phyloP scores from a whole-genome alignment of 2,797 vertebrate genomes.

The Pteropus rufus region DNA sequence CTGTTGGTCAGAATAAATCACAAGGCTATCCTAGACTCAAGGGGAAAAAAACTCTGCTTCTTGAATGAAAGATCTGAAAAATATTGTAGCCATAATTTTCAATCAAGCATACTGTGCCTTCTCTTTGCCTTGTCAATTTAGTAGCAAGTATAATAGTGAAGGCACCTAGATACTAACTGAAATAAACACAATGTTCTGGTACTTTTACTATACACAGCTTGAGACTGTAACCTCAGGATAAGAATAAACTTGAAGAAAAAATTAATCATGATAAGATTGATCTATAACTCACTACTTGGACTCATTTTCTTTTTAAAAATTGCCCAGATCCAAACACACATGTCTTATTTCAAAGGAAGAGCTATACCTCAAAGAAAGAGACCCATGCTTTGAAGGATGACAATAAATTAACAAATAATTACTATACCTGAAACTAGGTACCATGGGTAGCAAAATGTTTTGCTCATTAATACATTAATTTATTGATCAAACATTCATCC shows the following conservation, averaged over 20 bases:
- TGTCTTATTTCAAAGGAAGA: constrained; percentile 33
- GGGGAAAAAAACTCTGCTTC: not conserved
- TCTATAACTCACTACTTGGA: not conserved
- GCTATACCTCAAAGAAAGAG: not conserved
- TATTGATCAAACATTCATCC: not conserved
- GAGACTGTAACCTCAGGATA: not conserved
- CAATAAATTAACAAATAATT: not conserved
- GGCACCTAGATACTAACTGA: not conserved
- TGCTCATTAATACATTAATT: not conserved
- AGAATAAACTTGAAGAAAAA: constrained; percentile 1
- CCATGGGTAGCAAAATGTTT: not conserved
- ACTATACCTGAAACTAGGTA: not conserved
- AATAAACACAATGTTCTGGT: not conserved
- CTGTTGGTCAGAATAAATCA: not conserved
- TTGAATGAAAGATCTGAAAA: not conserved
- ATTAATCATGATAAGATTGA: not conserved
- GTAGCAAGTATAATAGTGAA: not conserved
- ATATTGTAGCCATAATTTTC: not conserved
- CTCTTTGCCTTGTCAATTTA: not conserved
- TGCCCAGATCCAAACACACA: not conserved
- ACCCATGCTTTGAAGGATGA: not conserved
- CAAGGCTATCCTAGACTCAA: not conserved
- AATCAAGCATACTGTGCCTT: not conserved
- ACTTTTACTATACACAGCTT: constrained; percentile 13
- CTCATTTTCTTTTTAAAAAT: not conserved